Evolutionary conservation across 2,113 vertebrate genomes (phyloP).

Genomic region (Ranitomeya variabilis): DNA sequence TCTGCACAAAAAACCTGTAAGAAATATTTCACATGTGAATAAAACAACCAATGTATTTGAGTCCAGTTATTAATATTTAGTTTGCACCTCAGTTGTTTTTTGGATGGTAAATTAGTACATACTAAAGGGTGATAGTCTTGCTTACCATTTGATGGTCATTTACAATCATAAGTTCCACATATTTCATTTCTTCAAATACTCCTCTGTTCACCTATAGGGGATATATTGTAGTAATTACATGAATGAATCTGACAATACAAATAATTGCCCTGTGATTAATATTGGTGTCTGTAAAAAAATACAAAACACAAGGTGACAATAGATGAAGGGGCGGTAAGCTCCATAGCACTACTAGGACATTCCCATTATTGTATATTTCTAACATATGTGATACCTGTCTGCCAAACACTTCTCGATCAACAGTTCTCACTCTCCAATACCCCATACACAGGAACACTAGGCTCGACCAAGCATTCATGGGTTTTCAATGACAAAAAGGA

Average conservation of each 20-base stretch:
- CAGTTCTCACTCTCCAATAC: too few relatives aligned
- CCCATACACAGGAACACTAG: too few relatives aligned
- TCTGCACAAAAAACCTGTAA: too few relatives aligned
- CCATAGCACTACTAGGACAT: too few relatives aligned
- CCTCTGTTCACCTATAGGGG: constrained; percentile 80
- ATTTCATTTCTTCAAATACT: constrained; percentile 96
- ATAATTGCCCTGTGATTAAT: background rate
- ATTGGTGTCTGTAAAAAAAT: background rate
- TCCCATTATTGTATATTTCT: too few relatives aligned
- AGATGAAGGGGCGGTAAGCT: background rate
- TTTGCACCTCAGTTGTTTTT: background rate
- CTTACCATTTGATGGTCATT: constrained; percentile 93
- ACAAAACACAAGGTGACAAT: background rate
- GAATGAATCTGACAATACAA: background rate
- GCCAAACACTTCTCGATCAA: too few relatives aligned
- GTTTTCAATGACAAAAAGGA: too few relatives aligned
- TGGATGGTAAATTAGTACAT: background rate
- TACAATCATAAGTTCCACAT: constrained; percentile 96
- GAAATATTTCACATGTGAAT: background rate
- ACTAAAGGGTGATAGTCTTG: background rate
- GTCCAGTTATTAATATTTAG: background rate
- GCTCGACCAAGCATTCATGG: too few relatives aligned
- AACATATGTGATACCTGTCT: too few relatives aligned
- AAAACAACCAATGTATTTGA: background rate
- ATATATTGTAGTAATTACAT: background rate